phyloP scores from a whole-genome alignment of 2,113 vertebrate species.

The Sphyrna mokarran region DNA sequence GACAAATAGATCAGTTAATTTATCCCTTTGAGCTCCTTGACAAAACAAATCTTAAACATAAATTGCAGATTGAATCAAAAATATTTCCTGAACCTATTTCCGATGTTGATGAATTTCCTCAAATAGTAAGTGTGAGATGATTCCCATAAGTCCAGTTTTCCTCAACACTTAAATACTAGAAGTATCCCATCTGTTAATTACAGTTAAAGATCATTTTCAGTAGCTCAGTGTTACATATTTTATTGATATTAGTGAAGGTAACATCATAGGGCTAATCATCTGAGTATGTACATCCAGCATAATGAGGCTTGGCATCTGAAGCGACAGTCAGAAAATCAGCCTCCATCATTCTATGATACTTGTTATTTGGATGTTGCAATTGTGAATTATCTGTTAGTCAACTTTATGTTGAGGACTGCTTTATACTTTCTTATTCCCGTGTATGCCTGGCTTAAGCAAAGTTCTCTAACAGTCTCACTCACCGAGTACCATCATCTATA shows the following conservation, averaged over 20 bases:
- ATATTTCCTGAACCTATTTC: not conserved
- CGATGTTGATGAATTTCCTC: not conserved
- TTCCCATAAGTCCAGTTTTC: not conserved
- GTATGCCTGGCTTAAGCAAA: not conserved
- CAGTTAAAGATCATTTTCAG: not conserved
- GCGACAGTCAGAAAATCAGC: not conserved
- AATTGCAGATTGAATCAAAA: not conserved
- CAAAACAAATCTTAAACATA: not conserved
- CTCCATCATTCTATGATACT: not conserved
- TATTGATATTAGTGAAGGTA: not conserved
- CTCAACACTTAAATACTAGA: not conserved
- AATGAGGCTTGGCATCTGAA: not conserved
- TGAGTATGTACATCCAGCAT: not conserved
- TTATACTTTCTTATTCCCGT: not conserved
- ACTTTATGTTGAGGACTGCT: not conserved
- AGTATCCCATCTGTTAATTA: not conserved
- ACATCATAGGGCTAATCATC: not conserved
- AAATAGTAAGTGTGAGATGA: not conserved
- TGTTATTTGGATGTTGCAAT: not conserved
- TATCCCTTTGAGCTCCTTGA: not conserved
- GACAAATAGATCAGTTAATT: not conserved
- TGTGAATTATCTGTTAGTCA: not conserved
- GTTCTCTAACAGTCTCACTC: not conserved
- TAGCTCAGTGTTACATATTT: not conserved
- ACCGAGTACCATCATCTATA: not conserved